phyloP scores from a whole-genome alignment of 1,140 invertebrate species.

The Neelides sp. region DNA sequence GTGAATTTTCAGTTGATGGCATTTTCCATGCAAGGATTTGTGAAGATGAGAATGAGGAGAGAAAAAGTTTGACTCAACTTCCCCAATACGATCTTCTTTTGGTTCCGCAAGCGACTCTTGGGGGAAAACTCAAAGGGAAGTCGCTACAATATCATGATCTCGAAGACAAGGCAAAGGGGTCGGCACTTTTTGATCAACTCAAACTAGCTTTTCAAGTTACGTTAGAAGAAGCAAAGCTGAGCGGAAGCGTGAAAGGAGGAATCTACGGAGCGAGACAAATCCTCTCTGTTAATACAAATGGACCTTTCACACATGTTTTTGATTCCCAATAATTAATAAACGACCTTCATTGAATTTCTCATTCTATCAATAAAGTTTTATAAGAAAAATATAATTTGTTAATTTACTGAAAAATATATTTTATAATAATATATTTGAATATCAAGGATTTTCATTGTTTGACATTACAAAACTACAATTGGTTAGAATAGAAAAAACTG shows the following conservation, averaged over 20 bases:
- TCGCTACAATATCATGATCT: slow-evolving; percentile 40
- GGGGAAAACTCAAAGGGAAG: slow-evolving; percentile 40
- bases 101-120: slow-evolving; percentile 40
- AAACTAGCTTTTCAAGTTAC: slow-evolving; percentile 31
- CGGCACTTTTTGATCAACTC: slow-evolving; percentile 35
- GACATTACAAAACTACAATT: no score
- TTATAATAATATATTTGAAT: no score
- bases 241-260: slow-evolving; percentile 33
- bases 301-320: slow-evolving; percentile 39
- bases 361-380: neutral
- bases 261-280: slow-evolving; percentile 41
- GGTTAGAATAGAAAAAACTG: no score
- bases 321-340: no score
- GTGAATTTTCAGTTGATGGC: slow-evolving; percentile 34
- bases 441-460: no score
- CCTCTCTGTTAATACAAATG: slow-evolving; percentile 38
- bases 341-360: slow-evolving; percentile 14
- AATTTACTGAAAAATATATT: no score
- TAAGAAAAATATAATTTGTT: no score
- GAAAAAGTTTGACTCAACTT: slow-evolving; percentile 33
- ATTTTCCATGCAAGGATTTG: slow-evolving; percentile 35
- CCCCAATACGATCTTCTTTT: slow-evolving; percentile 38
- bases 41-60: slow-evolving; percentile 32
- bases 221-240: slow-evolving; percentile 24
- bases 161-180: slow-evolving; percentile 36